These are phyloP conservation scores for Gymnoscopelus microlampas DNA, from an alignment of 2,797 vertebrate genomes.

Conservation along the genomic window DNA sequence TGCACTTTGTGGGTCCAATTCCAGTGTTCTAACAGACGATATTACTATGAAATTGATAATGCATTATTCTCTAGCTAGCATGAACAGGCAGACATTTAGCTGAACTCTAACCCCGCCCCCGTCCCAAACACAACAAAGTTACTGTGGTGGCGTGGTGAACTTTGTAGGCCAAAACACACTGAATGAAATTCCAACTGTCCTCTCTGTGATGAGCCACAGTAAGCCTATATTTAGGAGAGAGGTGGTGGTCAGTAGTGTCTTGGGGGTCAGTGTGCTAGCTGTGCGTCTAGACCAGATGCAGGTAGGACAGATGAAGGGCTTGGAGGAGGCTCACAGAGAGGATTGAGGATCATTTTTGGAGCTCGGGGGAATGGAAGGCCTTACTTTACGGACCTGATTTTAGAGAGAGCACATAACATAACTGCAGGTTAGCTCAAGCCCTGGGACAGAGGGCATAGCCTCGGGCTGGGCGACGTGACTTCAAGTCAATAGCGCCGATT, in stretches of 20 bases:
- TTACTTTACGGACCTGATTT: constrained; percentile 48
- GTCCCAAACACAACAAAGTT: no score
- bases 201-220: constrained; percentile 16
- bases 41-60: no score
- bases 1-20: no score
- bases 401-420: constrained; percentile 67
- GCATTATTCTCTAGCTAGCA: no score
- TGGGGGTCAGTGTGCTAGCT: constrained; percentile 31
- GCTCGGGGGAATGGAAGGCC: constrained; percentile 44
- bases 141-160: no score
- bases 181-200: not conserved
- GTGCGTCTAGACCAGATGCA: constrained; percentile 26
- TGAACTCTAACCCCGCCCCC: no score
- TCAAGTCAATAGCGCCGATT: no score
- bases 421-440: constrained; percentile 51
- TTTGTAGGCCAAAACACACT: no score
- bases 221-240: not conserved
- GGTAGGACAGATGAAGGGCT: constrained; percentile 52
- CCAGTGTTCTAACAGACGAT: no score
- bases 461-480: constrained; percentile 6
- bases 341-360: constrained; percentile 56
- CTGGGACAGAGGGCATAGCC: constrained; percentile 58
- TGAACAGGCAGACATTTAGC: no score
- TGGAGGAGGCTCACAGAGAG: constrained; percentile 49
- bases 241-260: constrained; percentile 19